These are phyloP conservation scores for Burhinus bistriatus DNA, from an alignment of 2,113 vertebrate species.

Conservation along the genomic window DNA sequence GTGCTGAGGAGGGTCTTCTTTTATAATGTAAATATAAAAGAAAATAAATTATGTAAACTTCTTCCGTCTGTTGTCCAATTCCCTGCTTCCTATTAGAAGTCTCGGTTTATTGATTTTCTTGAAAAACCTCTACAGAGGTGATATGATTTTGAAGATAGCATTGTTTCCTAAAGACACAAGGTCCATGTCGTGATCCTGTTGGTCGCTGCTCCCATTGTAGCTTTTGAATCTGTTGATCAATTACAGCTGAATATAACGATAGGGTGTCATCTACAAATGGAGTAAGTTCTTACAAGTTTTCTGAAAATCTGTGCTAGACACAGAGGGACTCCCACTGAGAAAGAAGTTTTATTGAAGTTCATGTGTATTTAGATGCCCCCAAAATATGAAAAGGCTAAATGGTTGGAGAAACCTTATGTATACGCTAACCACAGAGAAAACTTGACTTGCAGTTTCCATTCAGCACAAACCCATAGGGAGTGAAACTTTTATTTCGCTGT, in stretches of 20 bases:
- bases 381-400: not conserved
- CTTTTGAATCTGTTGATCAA: not conserved
- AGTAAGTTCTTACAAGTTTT: not conserved
- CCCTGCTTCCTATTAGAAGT: not conserved
- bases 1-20: not conserved
- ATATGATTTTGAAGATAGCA: not conserved
- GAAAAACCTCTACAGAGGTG: not conserved
- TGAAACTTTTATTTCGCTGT: not conserved
- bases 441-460: not conserved
- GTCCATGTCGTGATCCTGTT: not conserved
- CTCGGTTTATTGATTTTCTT: not conserved
- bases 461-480: not conserved
- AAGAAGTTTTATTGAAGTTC: not conserved
- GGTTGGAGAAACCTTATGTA: not conserved
- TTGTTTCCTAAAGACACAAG: not conserved
- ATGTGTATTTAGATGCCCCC: not conserved
- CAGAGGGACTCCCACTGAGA: not conserved
- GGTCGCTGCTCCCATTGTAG: not conserved
- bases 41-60: not conserved
- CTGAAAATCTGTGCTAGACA: rapidly evolving
- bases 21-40: not conserved
- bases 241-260: not conserved
- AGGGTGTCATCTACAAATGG: not conserved
- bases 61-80: not conserved
- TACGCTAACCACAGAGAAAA: not conserved